These are phyloP conservation scores for Eupeodes corollae DNA, from an alignment of 1,140 invertebrate genomes.

Conservation along the genomic window DNA sequence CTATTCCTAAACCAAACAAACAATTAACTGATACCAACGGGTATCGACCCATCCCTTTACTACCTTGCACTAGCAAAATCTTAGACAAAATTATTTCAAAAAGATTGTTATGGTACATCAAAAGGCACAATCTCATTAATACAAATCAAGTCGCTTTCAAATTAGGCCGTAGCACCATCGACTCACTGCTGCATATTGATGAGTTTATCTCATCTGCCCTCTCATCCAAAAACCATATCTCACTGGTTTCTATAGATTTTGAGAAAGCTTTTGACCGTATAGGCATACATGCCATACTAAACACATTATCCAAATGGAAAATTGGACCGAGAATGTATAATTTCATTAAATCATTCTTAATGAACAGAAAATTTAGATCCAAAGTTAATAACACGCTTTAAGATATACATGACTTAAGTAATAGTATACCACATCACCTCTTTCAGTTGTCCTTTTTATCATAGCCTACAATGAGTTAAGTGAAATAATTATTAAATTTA, in stretches of 20 bases:
- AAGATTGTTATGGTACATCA: too few relatives aligned
- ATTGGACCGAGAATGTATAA: conserved; percentile 5
- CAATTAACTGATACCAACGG: background rate
- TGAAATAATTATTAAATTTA: too few relatives aligned
- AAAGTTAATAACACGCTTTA: background rate
- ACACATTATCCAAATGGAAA: conserved; percentile 2
- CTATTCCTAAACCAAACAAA: conserved; percentile 7
- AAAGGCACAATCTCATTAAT: conserved; percentile 5
- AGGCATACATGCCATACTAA: conserved; percentile 1
- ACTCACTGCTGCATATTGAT: conserved; percentile 1
- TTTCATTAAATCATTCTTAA: conserved; percentile 5
- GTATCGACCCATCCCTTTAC: conserved; percentile 1
- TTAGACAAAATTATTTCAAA: too few relatives aligned
- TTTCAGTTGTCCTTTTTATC: too few relatives aligned
- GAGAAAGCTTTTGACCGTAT: conserved; percentile 5
- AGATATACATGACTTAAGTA: background rate
- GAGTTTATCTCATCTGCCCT: background rate
- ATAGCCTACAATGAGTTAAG: too few relatives aligned
- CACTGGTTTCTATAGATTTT: background rate
- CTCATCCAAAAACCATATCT: conserved; percentile 1
- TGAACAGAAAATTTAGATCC: background rate
- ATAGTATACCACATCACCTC: too few relatives aligned
- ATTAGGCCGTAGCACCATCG: background rate
- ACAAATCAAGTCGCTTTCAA: too few relatives aligned
- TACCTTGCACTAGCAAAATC: too few relatives aligned